These are phyloP conservation scores for Melanotaenia maccullochi DNA, from an alignment of 2,797 vertebrate genomes.

Conservation along the genomic window DNA sequence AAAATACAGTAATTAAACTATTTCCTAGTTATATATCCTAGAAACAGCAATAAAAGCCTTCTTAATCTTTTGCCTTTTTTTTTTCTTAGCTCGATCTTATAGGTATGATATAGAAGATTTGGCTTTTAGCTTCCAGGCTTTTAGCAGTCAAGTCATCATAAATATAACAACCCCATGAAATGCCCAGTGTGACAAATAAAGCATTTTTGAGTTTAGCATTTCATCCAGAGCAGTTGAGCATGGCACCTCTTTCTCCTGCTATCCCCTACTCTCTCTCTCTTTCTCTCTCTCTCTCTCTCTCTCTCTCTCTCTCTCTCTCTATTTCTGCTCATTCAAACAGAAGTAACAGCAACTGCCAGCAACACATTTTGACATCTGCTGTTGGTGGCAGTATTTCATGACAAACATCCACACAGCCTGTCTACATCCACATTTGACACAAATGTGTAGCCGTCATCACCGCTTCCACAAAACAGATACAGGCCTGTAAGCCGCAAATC, in stretches of 20 bases:
- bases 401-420: slow-evolving; percentile 74
- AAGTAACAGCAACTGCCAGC: slow-evolving; percentile 78
- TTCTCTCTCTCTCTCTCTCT: neutral
- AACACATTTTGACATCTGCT: slow-evolving; percentile 80
- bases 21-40: too few species aligned
- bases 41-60: too few species aligned
- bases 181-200: slow-evolving; percentile 36
- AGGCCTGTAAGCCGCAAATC: slow-evolving; percentile 74
- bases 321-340: slow-evolving; percentile 70
- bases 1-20: too few species aligned
- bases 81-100: too few species aligned
- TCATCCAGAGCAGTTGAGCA: slow-evolving; percentile 25
- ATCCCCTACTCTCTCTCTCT: neutral
- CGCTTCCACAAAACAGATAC: slow-evolving; percentile 70
- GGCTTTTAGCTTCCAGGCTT: slow-evolving; percentile 4
- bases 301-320: too few species aligned
- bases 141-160: slow-evolving; percentile 6
- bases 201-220: slow-evolving; percentile 28
- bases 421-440: slow-evolving; percentile 74
- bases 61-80: neutral
- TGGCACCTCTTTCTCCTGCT: slow-evolving; percentile 27
- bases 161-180: neutral
- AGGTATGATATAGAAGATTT: too few species aligned
- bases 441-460: slow-evolving; percentile 74
- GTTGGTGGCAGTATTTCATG: slow-evolving; percentile 78